Base-by-base conservation (phyloP, 2,797 vertebrate genomes). In the Mus caroli region DNA sequence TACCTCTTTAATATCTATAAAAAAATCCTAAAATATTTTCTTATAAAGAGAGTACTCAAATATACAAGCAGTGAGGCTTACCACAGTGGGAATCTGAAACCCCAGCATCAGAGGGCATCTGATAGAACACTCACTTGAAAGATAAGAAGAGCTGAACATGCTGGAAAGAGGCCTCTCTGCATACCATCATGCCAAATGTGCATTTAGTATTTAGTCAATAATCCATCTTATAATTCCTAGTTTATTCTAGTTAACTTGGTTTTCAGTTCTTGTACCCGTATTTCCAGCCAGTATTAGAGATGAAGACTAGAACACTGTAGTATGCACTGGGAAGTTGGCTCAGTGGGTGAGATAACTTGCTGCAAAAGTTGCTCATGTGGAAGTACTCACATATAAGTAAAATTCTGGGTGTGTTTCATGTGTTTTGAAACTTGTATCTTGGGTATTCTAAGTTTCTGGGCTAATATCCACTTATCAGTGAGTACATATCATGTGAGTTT, bases 11-110 rank as follows among this genome's bases (percentile, higher is more conserved):
- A 73, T 34, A 86, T 83, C 78, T 26, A 12, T 88, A 93, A 93
- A 90, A 90, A 94, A 90, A 78, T 88, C 40, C 9, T 73, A 52
- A 90, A 90, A 58, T 78, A 26, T 76, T 88, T 90, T 94, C 91
- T 56, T 64, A 54, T 80, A 34, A 12, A 2, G 62, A 40, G 56
- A 88, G 19, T 50, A 34, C 77, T 93, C 62, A 54, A 37, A 88
- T 88, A 50, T 64, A 31, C 46, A 93, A 91, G 78, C 82, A 87
- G 28, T 37, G 75, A 76, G 62, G 58, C 3, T 75, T 85, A 26
- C 1, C 50, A 0, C 34, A 76, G 37, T 76, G 4, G 46, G 40
- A 79, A 40, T 34, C 62, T 91, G 12, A 54, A 71, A 3, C 28
- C 62, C 28, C 31, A 24, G 50, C 26, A n/a, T 69, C n/a, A 76